Percentiles rank a stretch among this genome's conserved stretches.
These are phyloP conservation scores for Astur gentilis DNA, from an alignment of 2,113 vertebrate genomes.

Conservation along the genomic window DNA sequence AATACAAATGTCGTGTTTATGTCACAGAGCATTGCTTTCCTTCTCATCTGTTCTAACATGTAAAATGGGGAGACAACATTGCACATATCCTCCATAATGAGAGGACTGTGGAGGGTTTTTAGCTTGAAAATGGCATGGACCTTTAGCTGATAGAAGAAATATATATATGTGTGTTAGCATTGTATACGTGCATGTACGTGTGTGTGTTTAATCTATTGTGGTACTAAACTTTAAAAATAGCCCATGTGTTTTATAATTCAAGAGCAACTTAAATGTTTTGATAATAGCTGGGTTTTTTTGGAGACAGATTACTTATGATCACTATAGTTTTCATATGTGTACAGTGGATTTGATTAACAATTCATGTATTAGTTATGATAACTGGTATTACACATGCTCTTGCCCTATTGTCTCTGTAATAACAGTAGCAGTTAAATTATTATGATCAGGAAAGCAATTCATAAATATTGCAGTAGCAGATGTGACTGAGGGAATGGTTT, in stretches of 20 bases:
- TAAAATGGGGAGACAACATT: not conserved
- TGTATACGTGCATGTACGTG: not conserved
- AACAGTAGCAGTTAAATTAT: not conserved
- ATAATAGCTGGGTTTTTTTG: not conserved
- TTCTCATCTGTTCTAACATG: not conserved
- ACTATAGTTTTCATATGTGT: not conserved
- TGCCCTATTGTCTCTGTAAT: not conserved
- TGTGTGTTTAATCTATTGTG: not conserved
- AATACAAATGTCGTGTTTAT: not conserved
- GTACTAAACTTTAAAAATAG: not conserved
- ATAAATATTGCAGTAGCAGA: conserved; percentile 15
- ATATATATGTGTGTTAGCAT: not conserved
- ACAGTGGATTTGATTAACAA: not conserved
- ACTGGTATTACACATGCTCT: not conserved
- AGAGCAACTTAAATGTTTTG: not conserved
- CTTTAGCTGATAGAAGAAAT: not conserved
- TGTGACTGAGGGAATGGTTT: not conserved
- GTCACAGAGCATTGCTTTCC: not conserved
- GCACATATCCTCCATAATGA: not conserved
- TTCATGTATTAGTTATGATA: not conserved
- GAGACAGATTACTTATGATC: not conserved
- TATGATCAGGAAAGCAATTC: not conserved
- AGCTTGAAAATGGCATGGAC: not conserved
- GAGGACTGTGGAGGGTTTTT: not conserved
- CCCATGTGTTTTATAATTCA: not conserved